These are phyloP conservation scores for Petromus typicus DNA, from an alignment of 2,113 vertebrate genomes.

Conservation along the genomic window DNA sequence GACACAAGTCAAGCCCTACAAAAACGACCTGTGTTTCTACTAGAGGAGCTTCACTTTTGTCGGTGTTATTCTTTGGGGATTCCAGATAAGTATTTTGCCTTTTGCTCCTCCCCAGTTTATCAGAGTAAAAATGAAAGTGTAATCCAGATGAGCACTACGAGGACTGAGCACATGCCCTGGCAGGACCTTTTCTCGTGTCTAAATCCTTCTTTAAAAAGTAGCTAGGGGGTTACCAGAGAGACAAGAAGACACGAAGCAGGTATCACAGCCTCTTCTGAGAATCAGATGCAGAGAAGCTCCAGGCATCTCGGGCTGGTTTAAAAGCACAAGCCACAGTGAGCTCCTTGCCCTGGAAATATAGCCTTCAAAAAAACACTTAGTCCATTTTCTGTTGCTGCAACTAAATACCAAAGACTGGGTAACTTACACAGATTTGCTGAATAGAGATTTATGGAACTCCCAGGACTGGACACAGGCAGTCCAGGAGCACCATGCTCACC, in stretches of 20 bases:
- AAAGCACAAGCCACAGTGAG: neutral
- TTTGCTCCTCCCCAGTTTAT: neutral
- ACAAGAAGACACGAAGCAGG: neutral
- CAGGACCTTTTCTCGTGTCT: neutral
- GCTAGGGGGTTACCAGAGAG: neutral
- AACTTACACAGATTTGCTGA: neutral
- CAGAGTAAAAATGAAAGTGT: no score
- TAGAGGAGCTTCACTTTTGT: neutral
- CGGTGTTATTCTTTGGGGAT: neutral
- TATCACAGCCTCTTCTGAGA: neutral
- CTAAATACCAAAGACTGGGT: neutral
- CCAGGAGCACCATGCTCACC: no score
- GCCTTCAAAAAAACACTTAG: neutral
- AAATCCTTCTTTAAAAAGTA: neutral
- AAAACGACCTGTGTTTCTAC: neutral
- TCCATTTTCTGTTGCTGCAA: neutral
- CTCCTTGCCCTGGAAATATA: neutral
- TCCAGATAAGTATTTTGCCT: neutral
- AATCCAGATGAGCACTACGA: no score
- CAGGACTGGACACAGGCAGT: neutral
- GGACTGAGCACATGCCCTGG: neutral
- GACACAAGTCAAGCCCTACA: neutral
- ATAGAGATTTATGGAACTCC: neutral
- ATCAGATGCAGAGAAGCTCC: neutral
- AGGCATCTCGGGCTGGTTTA: neutral